phyloP scores from a whole-genome alignment of 2,797 vertebrate genomes.

The Crocidura indochinensis region DNA sequence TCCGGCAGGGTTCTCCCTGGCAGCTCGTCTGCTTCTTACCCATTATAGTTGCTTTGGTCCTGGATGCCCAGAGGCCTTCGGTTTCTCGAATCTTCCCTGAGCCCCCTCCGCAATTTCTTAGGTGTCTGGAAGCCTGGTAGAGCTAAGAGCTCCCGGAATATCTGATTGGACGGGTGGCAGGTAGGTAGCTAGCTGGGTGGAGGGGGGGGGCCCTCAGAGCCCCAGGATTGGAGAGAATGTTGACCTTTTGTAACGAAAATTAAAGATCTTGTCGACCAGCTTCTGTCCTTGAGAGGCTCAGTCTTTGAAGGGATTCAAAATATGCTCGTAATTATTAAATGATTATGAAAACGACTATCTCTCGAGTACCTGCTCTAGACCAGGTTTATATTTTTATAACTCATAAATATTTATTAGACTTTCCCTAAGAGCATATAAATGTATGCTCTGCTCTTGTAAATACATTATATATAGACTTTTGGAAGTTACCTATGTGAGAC shows the following conservation, averaged over 20 bases:
- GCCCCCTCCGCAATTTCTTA: not conserved
- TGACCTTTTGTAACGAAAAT: conserved; percentile 14
- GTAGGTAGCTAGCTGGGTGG: not conserved
- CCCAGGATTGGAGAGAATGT: not conserved
- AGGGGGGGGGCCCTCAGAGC: too few species aligned
- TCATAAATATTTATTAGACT: not conserved
- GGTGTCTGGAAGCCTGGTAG: not conserved
- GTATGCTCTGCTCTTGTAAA: not conserved
- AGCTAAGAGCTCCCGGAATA: not conserved
- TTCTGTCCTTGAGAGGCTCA: conserved; percentile 6
- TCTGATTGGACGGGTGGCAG: not conserved
- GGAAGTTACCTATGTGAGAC: not conserved
- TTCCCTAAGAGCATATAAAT: not conserved
- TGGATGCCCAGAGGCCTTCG: not conserved
- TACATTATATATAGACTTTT: not conserved
- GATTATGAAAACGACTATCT: not conserved
- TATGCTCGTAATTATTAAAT: conserved; percentile 11
- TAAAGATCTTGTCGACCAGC: conserved; percentile 1
- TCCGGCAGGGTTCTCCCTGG: too few species aligned
- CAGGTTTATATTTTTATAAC: conserved; percentile 22
- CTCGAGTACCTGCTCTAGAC: not conserved
- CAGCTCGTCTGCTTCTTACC: not conserved
- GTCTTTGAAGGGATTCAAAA: conserved; percentile 9
- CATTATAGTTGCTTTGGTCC: not conserved
- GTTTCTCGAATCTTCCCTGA: not conserved